Base-by-base conservation (phyloP, 2,888 invertebrate species). In the Zaprionus obscuricornis region DNA sequence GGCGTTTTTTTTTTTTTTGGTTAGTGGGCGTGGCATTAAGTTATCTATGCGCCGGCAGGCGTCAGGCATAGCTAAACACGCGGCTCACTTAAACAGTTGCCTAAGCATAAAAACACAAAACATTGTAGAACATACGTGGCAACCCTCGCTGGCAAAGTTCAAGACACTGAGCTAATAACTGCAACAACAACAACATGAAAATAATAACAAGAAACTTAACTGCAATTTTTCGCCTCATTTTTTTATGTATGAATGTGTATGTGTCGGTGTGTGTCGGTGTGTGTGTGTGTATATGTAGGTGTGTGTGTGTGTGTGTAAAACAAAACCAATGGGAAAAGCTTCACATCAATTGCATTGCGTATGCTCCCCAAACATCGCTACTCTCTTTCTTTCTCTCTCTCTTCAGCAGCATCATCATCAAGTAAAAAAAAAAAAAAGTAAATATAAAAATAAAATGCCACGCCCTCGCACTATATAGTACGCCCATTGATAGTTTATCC, bases 401-500 rank as follows among this genome's bases (percentile, higher is more conserved):
- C 42, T 20, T 13, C 22, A 22, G 22, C 22, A 22, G 22, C 22
- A 22, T n/a, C n/a, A n/a, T n/a, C n/a, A n/a, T n/a, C n/a, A n/a
- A n/a, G n/a, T n/a, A n/a, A n/a, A n/a, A n/a, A n/a, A n/a, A n/a
- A n/a, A n/a, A n/a, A n/a, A n/a, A n/a, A n/a, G n/a, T n/a, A n/a
- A n/a, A n/a, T n/a, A n/a, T n/a, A n/a, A n/a, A n/a, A n/a, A n/a
- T n/a, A n/a, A 18, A 18, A 27, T 6, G 37, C 20, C 50, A 34
- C 62, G 46, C 50, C 31, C 29, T 17, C 24, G n/a, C n/a, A n/a
- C n/a, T n/a, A n/a, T n/a, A n/a, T n/a, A n/a, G n/a, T n/a, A 37
- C 29, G 47, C 58, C 65, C 65, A 57, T 54, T 50, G 49, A 65
- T 70, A 70, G 71, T 58, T 65, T 58, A 68, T 66, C 51, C 69